Conservation (phyloP, 2,888 invertebrate species). For the Noctua comes region DNA sequence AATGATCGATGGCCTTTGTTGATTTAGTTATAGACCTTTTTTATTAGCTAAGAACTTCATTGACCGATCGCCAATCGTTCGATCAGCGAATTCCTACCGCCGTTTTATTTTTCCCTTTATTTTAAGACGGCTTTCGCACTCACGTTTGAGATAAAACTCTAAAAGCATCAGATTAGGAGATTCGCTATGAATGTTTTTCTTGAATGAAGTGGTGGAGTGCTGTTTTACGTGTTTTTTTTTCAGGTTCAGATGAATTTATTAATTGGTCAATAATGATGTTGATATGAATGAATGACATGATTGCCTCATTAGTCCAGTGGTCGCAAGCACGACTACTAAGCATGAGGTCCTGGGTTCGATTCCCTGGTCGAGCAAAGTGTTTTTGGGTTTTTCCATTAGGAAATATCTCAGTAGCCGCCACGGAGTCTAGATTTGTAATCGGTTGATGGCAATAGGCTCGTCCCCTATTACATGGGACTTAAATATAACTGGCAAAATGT, state of each 20-base stretch:
- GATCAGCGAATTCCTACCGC: slow-evolving; percentile 22
- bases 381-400: no score
- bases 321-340: no score
- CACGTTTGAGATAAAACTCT: slow-evolving; percentile 15
- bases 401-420: no score
- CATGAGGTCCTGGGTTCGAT: no score
- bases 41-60: slow-evolving; percentile 39
- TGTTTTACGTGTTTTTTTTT: neutral
- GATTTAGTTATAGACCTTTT: slow-evolving; percentile 51
- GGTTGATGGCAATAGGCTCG: no score
- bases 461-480: no score
- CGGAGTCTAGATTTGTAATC: no score
- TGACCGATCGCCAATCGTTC: slow-evolving; percentile 30
- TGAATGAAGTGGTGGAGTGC: slow-evolving; percentile 3
- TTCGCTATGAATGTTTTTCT: neutral
- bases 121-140: neutral
- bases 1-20: slow-evolving; percentile 48
- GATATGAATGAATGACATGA: neutral
- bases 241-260: neutral
- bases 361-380: no score
- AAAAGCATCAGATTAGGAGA: slow-evolving; percentile 19
- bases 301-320: no score
- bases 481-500: no score
- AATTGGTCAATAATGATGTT: neutral
- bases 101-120: slow-evolving; percentile 32